Percentiles rank a stretch among this genome's conserved stretches.
Evolutionary conservation across 2,113 vertebrate genomes (phyloP).

Genomic region (Osmerus eperlanus): DNA sequence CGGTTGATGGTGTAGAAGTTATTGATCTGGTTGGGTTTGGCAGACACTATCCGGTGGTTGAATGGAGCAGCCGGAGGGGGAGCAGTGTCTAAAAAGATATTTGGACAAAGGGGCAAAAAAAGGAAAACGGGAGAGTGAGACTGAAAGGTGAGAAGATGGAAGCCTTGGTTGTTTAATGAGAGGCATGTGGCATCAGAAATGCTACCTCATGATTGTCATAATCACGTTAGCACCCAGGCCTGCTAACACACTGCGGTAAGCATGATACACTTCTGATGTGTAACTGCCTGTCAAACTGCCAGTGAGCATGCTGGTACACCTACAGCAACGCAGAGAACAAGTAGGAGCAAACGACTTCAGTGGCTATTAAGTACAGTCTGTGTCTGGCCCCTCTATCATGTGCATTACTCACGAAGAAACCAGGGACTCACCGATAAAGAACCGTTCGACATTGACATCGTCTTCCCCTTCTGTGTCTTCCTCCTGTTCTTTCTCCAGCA

Average conservation of each 20-base stretch:
- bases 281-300: neutral
- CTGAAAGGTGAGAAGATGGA: slow-evolving; percentile 41
- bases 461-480: slow-evolving; percentile 7
- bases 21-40: slow-evolving; percentile 82
- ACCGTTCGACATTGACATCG: slow-evolving; percentile 40
- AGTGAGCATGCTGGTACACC: neutral
- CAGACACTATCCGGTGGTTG: slow-evolving; percentile 85
- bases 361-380: neutral
- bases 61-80: slow-evolving; percentile 84
- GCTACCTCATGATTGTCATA: slow-evolving; percentile 16
- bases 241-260: slow-evolving; percentile 18
- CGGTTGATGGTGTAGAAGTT: slow-evolving; percentile 87
- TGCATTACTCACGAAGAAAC: neutral
- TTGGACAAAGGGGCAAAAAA: slow-evolving; percentile 28
- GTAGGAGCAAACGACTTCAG: neutral
- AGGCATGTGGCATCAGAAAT: neutral
- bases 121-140: slow-evolving; percentile 1
- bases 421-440: slow-evolving; percentile 66
- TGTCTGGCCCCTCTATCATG: neutral
- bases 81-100: slow-evolving; percentile 68
- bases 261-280: slow-evolving; percentile 14
- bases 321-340: neutral
- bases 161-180: slow-evolving; percentile 24
- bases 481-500: slow-evolving; percentile 36
- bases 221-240: slow-evolving; percentile 34